Evolutionary conservation across 2,888 invertebrate species (phyloP).

Genomic region (Imbricaverruca yamaguchii): DNA sequence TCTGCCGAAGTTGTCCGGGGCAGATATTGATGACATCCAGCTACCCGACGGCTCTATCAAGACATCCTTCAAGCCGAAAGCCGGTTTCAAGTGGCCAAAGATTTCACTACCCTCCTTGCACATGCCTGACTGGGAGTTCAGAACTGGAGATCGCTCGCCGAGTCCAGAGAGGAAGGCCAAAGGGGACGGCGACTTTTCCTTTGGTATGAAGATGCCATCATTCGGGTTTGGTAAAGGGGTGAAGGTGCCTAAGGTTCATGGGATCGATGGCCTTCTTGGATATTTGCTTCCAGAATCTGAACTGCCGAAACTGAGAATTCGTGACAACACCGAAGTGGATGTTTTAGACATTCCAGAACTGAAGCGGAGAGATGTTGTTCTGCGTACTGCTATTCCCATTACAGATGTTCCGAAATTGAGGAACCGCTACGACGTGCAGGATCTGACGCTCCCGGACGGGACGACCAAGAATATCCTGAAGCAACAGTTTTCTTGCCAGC

Average conservation of each 20-base stretch:
- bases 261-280: neutral
- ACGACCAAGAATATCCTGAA: neutral
- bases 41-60: neutral
- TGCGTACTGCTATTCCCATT: neutral
- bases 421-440: neutral
- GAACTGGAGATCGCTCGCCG: neutral
- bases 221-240: neutral
- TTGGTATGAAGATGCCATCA: slow-evolving; percentile 1
- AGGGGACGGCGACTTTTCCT: neutral
- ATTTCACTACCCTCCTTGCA: neutral
- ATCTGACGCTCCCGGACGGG: neutral
- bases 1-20: neutral
- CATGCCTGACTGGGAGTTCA: slow-evolving; percentile 6
- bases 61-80: neutral
- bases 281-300: neutral
- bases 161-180: neutral
- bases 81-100: neutral
- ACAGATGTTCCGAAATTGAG: neutral
- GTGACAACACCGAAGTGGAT: slow-evolving; percentile 3
- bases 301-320: neutral
- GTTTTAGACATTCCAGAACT: neutral
- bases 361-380: neutral
- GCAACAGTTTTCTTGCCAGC: slow-evolving; percentile 10
- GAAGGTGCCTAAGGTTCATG: neutral
- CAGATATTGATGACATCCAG: neutral